These are phyloP conservation scores for Blastobasis lacticolella DNA, from an alignment of 2,888 invertebrate species.

Conservation along the genomic window DNA sequence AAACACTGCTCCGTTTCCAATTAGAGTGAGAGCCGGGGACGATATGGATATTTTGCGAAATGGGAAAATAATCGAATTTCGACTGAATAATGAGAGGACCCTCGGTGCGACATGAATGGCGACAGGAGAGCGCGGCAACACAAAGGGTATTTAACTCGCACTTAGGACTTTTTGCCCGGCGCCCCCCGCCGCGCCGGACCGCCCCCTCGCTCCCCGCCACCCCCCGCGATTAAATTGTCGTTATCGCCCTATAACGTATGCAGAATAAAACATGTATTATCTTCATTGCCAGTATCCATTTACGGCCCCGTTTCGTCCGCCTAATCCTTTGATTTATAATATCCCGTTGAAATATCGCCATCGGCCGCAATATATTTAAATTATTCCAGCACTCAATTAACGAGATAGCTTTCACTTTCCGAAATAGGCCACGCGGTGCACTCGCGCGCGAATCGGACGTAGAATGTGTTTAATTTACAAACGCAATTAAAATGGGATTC, in stretches of 20 bases:
- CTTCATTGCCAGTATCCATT: conserved; percentile 66
- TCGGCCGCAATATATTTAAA: conserved; percentile 67
- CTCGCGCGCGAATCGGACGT: conserved; percentile 25
- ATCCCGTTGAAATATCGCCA: conserved; percentile 60
- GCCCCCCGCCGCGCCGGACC: conserved; percentile 41
- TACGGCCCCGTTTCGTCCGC: conserved; percentile 40
- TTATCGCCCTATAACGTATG: conserved; percentile 71
- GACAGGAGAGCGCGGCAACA: conserved; percentile 56
- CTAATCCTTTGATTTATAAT: conserved; percentile 73
- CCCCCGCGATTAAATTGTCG: conserved; percentile 56
- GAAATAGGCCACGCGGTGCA: conserved; percentile 36
- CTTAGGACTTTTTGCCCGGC: conserved; percentile 68
- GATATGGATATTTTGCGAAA: conserved; percentile 72
- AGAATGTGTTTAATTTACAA: conserved; percentile 19
- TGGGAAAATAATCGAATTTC: conserved; percentile 74
- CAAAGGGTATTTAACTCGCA: conserved; percentile 73
- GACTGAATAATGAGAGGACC: conserved; percentile 71
- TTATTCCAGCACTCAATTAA: conserved; percentile 71
- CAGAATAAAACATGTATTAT: conserved; percentile 67
- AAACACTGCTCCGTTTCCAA: conserved; percentile 60
- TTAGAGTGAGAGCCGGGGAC: conserved; percentile 67
- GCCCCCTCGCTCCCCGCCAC: conserved; percentile 27
- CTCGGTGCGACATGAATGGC: conserved; percentile 52
- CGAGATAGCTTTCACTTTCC: conserved; percentile 55
- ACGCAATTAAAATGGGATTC: conserved; percentile 27